These are phyloP conservation scores for Ictalurus punctatus DNA, from an alignment of 2,113 vertebrate species.

Conservation along the genomic window DNA sequence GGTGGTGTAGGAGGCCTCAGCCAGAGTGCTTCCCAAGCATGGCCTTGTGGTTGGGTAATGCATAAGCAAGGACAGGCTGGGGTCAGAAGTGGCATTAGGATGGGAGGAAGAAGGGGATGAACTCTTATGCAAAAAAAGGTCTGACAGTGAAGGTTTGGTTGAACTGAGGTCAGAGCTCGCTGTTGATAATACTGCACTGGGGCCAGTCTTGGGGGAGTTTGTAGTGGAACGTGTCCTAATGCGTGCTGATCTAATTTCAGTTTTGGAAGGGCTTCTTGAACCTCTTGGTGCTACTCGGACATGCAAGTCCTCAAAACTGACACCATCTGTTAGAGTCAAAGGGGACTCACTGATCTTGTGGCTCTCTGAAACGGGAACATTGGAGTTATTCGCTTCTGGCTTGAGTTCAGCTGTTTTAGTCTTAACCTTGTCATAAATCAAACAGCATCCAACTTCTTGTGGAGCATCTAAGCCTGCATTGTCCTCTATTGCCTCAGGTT, in stretches of 20 bases:
- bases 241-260: constrained; percentile 44
- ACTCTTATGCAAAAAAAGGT: constrained; percentile 67
- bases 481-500: constrained; percentile 11
- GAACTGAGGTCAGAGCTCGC: not conserved
- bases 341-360: constrained; percentile 14
- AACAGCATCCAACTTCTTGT: not conserved
- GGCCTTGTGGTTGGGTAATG: constrained; percentile 59
- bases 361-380: constrained; percentile 12
- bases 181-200: not conserved
- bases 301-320: constrained; percentile 71
- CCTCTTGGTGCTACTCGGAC: constrained; percentile 66
- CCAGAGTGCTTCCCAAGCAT: constrained; percentile 61
- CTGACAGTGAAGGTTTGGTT: constrained; percentile 40
- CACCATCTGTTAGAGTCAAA: constrained; percentile 9
- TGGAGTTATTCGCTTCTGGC: not conserved
- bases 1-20: constrained; percentile 70
- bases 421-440: constrained; percentile 18
- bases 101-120: constrained; percentile 68
- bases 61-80: constrained; percentile 59
- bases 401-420: constrained; percentile 13
- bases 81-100: constrained; percentile 55
- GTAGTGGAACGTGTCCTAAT: constrained; percentile 39
- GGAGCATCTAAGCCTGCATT: not conserved
- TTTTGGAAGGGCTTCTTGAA: constrained; percentile 49
- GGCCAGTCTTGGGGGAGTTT: constrained; percentile 33